Base-by-base conservation (phyloP, 2,113 vertebrate species). In the Dinomys branickii region DNA sequence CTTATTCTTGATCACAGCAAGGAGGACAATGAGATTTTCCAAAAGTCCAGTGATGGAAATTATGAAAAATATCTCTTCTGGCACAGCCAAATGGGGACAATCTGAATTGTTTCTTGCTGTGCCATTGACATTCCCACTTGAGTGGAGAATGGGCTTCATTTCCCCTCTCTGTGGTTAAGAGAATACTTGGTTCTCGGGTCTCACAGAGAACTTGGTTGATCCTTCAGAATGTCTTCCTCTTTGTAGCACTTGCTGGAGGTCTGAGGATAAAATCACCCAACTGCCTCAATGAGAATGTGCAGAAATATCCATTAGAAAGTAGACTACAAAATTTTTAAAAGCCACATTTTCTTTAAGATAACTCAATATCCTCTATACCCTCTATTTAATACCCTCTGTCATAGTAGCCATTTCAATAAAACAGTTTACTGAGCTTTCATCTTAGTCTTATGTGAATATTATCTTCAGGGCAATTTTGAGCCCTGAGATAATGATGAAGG, bases 21-120 rank as follows among this genome's bases (percentile, higher is more conserved):
- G 88, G 52, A 99, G 99, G 30, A 99, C 99, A 59, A 99, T 98
- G 78, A 99, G 96, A 95, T 99, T 99, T 98, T 99, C 99, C n/a
- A 99, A 94, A 96, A 99, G 98, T 30, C 99, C 99, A 12, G 99
- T 95, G 0, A 98, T 96, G 58, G 99, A 99, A 47, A 99, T 98
- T 7, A 97, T 97, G 94, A 99, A 99, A 98, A 99, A 99, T 58
- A 99, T 97, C 92, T 99, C 98, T 78, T 99, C 97, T 13, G 99
- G 99, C 52, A 99, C 98, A 33, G 98, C 95, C 1, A 99, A 98
- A 67, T 97, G 98, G 3, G 94, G 98, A 88, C 99, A 99, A 98
- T 99, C 99, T 1, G 99, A 98, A 73, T 80, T 44, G 90, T 99
- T 99, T 94, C 96, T 89, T 20, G 97, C 85, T 41, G 97, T 93